Conservation (phyloP, 2,797 vertebrate species). For the Trachops cirrhosus region DNA sequence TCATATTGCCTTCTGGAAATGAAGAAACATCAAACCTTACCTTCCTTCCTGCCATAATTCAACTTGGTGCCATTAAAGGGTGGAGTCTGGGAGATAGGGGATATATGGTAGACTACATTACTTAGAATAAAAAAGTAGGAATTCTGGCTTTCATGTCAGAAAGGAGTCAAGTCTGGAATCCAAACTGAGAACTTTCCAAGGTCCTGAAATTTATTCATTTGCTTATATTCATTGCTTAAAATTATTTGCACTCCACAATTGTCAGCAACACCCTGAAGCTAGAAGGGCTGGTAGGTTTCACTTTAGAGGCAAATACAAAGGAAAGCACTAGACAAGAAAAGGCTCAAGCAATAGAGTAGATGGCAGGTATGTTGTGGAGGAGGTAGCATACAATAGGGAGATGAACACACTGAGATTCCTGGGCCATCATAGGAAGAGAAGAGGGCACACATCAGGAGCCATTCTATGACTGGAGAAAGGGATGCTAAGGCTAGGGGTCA, state of each 20-base stretch:
- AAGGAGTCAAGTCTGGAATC: neutral
- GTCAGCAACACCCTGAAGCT: neutral
- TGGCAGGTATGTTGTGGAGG: neutral
- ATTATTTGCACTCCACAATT: neutral
- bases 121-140: neutral
- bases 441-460: neutral
- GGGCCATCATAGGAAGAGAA: neutral
- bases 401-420: neutral
- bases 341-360: neutral
- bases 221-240: neutral
- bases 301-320: neutral
- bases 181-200: neutral
- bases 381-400: neutral
- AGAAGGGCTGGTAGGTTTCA: neutral
- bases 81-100: neutral
- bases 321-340: neutral
- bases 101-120: neutral
- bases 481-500: neutral
- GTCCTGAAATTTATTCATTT: neutral
- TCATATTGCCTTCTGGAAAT: neutral
- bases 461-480: neutral
- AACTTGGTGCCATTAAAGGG: neutral
- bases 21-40: neutral
- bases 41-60: neutral
- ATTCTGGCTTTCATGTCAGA: neutral